Conservation (phyloP, 2,797 vertebrate genomes). For the Glossophaga mutica region DNA sequence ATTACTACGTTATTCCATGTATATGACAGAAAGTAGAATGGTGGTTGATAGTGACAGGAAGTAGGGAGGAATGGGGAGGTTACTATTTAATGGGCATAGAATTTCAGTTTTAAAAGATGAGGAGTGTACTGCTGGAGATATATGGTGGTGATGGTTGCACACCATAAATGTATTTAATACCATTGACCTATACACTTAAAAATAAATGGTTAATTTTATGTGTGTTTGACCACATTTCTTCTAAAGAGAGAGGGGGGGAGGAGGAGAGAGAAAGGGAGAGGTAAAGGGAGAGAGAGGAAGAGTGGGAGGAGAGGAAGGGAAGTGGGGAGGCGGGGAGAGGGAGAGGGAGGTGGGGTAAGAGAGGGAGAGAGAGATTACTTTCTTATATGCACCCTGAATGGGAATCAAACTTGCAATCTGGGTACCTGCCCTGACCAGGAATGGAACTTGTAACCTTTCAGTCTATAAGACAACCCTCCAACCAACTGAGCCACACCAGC, state of each 20-base stretch:
- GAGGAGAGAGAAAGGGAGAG: too few species aligned
- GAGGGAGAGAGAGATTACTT: too few species aligned
- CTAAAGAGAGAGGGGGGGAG: too few species aligned
- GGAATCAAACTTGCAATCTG: too few species aligned
- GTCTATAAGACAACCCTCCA: too few species aligned
- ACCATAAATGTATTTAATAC: neutral
- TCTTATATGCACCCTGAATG: too few species aligned
- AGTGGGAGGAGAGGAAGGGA: too few species aligned
- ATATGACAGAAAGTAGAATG: neutral
- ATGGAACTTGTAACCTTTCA: too few species aligned
- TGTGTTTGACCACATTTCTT: neutral
- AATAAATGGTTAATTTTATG: neutral
- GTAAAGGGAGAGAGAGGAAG: too few species aligned
- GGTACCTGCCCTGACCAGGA: too few species aligned
- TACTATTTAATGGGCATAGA: neutral
- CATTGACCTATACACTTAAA: neutral
- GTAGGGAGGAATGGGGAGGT: neutral
- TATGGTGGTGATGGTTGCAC: neutral
- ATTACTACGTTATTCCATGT: neutral
- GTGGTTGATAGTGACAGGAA: neutral
- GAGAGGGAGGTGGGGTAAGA: too few species aligned
- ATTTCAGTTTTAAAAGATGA: neutral
- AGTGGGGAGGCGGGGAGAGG: fast-evolving
- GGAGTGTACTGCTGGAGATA: neutral
- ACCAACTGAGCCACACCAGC: too few species aligned